Base-by-base conservation (phyloP, 2,888 invertebrate species). In the Hirtodrosophila confusa region DNA sequence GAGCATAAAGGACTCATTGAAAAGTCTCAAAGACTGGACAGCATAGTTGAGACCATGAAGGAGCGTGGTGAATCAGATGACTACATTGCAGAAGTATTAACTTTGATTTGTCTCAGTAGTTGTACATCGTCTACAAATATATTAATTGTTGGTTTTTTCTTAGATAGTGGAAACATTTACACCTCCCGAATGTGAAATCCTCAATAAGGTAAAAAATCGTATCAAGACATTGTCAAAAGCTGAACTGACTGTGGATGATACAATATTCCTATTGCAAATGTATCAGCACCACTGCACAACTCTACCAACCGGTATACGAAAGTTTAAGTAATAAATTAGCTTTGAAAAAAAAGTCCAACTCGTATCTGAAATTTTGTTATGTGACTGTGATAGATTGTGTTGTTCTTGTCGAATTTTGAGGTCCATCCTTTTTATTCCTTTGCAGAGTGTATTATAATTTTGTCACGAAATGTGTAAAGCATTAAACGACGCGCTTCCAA, bases 1-100 rank as follows among this genome's bases (percentile, higher is more conserved):
- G 93, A 93, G 66, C 95, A 97, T 90, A 95, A 95, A 88, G 93
- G 97, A 10, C 93, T 98, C 67, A 94, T 97, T 64, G 96, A 97
- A 89, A 98, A 98, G 91, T 96, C 97, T 82, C 95, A 96, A 78
- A 93, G 97, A 88, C 94, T 97, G 82, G 96, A 97, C 88, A 95
- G 95, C 69, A 95, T 98, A 48, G 94, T 95, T 62, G 94, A 95
- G 88, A 95, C 95, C 63, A 95, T 98, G 93, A 94, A 94, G 61
- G 94, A 95, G 79, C 94, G 96, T 69, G 95, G 95, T 0, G 96
- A 96, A 77, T 94, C 95, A 0, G 94, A 95, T 60, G 94, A 95
- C 80, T 96, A 97, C 91, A 93, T 97, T 63, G 93, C 94, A 58
- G 97, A 98, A 92, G 96, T 97, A 55, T 24, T 10, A 88, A 10